Evolutionary conservation across 2,797 vertebrate species (phyloP).

Genomic region (Chloroceryle amazona): DNA sequence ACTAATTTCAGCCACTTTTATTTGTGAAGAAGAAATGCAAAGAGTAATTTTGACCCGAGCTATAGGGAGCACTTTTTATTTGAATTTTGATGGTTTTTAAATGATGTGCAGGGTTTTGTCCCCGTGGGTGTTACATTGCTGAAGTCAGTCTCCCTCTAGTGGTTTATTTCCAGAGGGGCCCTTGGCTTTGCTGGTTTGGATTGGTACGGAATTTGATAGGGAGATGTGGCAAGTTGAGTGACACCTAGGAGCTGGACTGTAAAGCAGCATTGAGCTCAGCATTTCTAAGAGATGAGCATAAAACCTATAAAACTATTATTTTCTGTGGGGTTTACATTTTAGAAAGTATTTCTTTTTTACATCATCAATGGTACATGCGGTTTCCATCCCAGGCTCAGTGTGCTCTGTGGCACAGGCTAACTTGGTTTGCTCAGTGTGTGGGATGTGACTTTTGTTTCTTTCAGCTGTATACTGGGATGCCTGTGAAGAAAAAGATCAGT

Average conservation of each 20-base stretch:
- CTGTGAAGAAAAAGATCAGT: neutral
- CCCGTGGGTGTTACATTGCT: slow-evolving; percentile 9
- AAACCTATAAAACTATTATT: neutral
- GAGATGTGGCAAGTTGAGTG: neutral
- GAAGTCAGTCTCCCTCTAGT: slow-evolving; percentile 73
- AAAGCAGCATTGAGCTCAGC: neutral
- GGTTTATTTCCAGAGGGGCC: slow-evolving; percentile 50
- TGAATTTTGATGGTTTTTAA: neutral
- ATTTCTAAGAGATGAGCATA: neutral
- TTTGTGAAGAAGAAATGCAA: neutral
- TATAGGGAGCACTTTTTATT: neutral
- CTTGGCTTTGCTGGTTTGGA: neutral
- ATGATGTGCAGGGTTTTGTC: neutral
- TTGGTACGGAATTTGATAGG: neutral
- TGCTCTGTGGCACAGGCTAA: neutral
- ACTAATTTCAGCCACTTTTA: neutral
- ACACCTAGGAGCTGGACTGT: neutral
- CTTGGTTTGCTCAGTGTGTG: neutral
- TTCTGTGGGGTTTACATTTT: neutral
- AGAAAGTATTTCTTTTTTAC: neutral
- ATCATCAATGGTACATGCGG: neutral
- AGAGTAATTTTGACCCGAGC: neutral
- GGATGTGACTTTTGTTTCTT: slow-evolving; percentile 22
- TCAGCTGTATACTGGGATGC: neutral
- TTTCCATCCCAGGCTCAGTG: neutral